phyloP scores from a whole-genome alignment of 2,888 invertebrate species.

The Papilio gigon region DNA sequence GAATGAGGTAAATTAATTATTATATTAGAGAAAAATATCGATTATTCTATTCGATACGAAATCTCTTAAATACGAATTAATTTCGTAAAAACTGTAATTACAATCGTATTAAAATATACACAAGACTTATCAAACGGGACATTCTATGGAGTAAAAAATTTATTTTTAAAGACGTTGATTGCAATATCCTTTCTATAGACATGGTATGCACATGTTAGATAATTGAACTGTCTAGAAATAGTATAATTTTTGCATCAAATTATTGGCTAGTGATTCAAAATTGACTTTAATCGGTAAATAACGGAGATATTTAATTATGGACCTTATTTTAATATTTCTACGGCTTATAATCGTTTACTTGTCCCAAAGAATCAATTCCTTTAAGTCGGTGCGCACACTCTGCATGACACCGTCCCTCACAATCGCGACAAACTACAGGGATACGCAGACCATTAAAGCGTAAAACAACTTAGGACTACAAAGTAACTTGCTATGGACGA shows the following conservation, averaged over 20 bases:
- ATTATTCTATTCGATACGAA: background rate
- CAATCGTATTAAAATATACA: conserved; percentile 55
- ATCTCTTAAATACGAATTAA: conserved; percentile 29
- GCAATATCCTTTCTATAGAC: no score
- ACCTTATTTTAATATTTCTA: background rate
- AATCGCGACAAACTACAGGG: conserved; percentile 18
- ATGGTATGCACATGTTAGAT: no score
- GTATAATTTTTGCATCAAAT: no score
- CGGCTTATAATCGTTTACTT: background rate
- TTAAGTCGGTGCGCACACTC: background rate
- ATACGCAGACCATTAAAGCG: conserved; percentile 35
- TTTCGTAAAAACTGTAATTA: conserved; percentile 54
- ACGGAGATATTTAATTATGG: no score
- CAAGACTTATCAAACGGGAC: background rate
- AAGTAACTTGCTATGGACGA: conserved; percentile 41
- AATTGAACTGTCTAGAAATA: no score
- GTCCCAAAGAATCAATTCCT: conserved; percentile 1
- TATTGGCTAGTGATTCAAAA: no score
- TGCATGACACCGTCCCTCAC: background rate
- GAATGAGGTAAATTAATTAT: conserved; percentile 60
- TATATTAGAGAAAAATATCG: background rate
- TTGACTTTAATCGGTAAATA: no score
- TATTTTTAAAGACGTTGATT: no score
- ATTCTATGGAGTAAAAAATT: no score
- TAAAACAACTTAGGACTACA: conserved; percentile 38